A percentile compares a stretch with the other conserved stretches of the same genome.
These are phyloP conservation scores for Sturmia bella DNA, from an alignment of 2,888 invertebrate genomes.

Conservation along the genomic window DNA sequence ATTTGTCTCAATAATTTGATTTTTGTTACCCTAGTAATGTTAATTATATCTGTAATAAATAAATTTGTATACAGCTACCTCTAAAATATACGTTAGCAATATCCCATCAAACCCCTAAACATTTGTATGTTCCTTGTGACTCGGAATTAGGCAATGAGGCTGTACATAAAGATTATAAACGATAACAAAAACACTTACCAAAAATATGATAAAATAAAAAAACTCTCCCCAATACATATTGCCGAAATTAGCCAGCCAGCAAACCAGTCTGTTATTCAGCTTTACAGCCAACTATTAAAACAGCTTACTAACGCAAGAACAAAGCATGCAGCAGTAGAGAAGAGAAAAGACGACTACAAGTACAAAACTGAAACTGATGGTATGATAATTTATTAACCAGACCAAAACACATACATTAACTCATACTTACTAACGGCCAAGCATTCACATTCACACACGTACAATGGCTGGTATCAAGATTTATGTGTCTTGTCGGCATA, in stretches of 20 bases:
- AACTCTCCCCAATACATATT: constrained; percentile 18
- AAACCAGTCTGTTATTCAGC: neutral
- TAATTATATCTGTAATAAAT: too few species aligned
- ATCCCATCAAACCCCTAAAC: neutral
- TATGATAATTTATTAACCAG: constrained; percentile 71
- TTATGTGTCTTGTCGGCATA: constrained; percentile 72
- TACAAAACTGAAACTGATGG: constrained; percentile 67
- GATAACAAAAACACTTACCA: constrained; percentile 23
- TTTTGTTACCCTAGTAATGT: too few species aligned
- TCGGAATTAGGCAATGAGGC: constrained; percentile 40
- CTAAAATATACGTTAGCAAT: too few species aligned
- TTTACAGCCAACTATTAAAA: constrained; percentile 19
- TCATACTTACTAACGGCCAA: constrained; percentile 13
- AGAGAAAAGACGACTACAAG: constrained; percentile 19
- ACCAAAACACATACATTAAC: constrained; percentile 58
- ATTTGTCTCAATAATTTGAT: too few species aligned
- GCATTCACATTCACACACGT: constrained; percentile 20
- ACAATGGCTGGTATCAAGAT: constrained; percentile 71
- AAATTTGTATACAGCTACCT: too few species aligned
- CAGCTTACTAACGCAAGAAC: constrained; percentile 34
- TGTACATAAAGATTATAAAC: constrained; percentile 26
- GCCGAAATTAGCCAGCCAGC: neutral
- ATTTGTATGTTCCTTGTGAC: constrained; percentile 52
- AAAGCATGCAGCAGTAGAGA: constrained; percentile 6
- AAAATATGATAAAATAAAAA: constrained; percentile 25